Base-by-base conservation (phyloP, 1,140 invertebrate genomes). In the Yoshiicerus persimilis region DNA sequence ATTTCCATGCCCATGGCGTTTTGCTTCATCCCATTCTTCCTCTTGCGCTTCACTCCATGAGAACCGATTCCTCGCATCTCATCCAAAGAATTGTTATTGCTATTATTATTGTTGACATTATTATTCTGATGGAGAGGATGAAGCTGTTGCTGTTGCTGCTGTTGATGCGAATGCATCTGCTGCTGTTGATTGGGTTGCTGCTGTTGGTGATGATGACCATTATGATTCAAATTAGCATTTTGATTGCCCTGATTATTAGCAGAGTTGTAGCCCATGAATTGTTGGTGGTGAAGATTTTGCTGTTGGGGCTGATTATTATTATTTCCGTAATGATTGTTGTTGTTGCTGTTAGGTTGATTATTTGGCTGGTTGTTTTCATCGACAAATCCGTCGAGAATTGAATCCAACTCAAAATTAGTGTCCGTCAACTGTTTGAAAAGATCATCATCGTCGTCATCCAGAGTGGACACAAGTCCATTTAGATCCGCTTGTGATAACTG, bases 371-470 rank as follows among this genome's bases (percentile, higher is more conserved):
- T 77, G 77, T 89, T 90, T 39, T 90, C 89, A 56, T 91, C 90
- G 20, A 89, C 92, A 88, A 93, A 92, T 85, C 93, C 93, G 70
- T 92, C 92, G 34, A 93, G 92, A 77, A 94, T 93, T 87, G 93
- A 92, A 39, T 94, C 93, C 36, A 94, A 90, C 89, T 93, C 93
- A 91, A 95, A 95, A 5, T 94, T 94, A 4, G 95, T 94, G 88
- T 95, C 95, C 4, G 94, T 95, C 13, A 96, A 92, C 90, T 96
- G 95, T 90, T 95, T 95, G 86, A 96, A 94, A 84, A 96, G 94
- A 90, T 96, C 95, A 87, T 96, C 95, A 20, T 95, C 94, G 89
- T 95, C 95, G 20, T 94, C 93, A 9, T 94, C 94, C n/a, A 92
- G 90, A n/a, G 88, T 90, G 64, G 92, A 91, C 38, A 93, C 93